These are phyloP conservation scores for Himalopsyche kuldschensis DNA, from an alignment of 2,888 invertebrate species.

Conservation along the genomic window DNA sequence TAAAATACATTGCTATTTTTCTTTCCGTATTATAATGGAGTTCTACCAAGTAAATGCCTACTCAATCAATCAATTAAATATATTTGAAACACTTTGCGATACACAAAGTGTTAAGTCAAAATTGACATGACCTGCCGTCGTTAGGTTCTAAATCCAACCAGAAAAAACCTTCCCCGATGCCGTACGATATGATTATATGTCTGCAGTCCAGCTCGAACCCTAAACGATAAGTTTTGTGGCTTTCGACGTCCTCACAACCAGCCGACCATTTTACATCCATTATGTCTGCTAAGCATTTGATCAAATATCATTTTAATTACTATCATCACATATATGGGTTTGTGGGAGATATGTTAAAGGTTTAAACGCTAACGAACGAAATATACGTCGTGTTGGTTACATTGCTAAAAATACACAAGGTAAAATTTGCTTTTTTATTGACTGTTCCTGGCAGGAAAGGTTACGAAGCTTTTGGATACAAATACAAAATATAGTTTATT, in stretches of 20 bases:
- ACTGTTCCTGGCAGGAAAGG: no score
- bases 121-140: not conserved
- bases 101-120: not conserved
- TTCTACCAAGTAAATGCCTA: no score
- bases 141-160: not conserved
- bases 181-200: not conserved
- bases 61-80: no score
- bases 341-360: not conserved
- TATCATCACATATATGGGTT: constrained; percentile 22
- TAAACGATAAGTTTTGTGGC: not conserved
- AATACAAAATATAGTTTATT: no score
- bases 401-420: not conserved
- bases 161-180: not conserved
- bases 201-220: not conserved
- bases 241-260: not conserved
- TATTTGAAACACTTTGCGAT: not conserved
- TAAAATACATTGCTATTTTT: no score
- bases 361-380: not conserved
- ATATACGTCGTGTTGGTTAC: not conserved
- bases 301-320: constrained; percentile 38
- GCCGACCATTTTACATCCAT: not conserved
- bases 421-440: no score
- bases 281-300: constrained; percentile 19
- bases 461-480: no score
- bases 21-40: no score